Conservation (phyloP, 2,113 vertebrate genomes). For the Stigmatopora argus region DNA sequence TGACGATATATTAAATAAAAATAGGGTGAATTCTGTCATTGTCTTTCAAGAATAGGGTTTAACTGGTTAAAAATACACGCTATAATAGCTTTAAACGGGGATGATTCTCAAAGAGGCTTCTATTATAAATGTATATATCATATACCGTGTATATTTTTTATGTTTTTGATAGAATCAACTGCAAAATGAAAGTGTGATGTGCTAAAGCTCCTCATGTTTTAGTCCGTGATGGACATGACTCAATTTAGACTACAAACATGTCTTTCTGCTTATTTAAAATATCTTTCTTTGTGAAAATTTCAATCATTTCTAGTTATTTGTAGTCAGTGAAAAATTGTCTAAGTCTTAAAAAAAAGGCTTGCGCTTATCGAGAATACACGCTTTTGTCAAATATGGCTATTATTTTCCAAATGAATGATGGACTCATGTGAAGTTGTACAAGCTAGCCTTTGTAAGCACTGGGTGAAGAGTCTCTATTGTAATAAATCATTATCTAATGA, state of each 20-base stretch:
- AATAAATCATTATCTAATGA: constrained; percentile 32
- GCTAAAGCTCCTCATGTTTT: constrained; percentile 8
- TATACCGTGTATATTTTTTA: constrained; percentile 46
- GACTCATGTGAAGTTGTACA: constrained; percentile 26
- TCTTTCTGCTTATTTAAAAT: constrained; percentile 28
- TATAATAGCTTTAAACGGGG: constrained; percentile 51
- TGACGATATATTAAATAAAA: not conserved
- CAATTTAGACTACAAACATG: not conserved
- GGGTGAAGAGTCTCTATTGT: constrained; percentile 37
- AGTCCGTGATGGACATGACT: constrained; percentile 3
- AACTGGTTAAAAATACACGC: constrained; percentile 7
- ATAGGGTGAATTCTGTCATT: not conserved
- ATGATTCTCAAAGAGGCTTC: constrained; percentile 33
- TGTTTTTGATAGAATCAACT: constrained; percentile 17
- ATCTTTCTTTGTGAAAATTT: constrained; percentile 12
- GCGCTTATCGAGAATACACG: constrained; percentile 23
- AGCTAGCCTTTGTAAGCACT: constrained; percentile 30
- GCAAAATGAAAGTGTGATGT: constrained; percentile 4
- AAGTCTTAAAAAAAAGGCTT: constrained; percentile 20
- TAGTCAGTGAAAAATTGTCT: constrained; percentile 12
- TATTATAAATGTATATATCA: constrained; percentile 35
- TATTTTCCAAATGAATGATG: constrained; percentile 23
- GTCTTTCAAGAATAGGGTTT: constrained; percentile 14
- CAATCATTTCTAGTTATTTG: constrained; percentile 12
- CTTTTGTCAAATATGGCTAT: constrained; percentile 21